phyloP scores from a whole-genome alignment of 2,888 invertebrate species.

The Agonum fuliginosum region DNA sequence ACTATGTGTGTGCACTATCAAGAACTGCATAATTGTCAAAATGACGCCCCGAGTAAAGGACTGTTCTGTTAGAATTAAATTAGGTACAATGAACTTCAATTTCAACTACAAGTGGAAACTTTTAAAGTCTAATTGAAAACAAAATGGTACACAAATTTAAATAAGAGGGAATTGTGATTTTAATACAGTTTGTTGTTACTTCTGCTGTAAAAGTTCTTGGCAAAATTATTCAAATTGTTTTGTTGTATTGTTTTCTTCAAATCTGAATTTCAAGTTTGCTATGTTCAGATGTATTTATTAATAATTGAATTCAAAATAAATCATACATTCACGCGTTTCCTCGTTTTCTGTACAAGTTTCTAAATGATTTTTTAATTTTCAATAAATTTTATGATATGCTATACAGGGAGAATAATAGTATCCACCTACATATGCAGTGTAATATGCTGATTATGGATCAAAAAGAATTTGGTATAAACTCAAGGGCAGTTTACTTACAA shows the following conservation, averaged over 20 bases:
- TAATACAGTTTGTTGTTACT: neutral
- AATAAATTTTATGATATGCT: no score
- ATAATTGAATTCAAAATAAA: no score
- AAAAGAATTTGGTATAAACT: no score
- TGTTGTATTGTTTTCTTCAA: neutral
- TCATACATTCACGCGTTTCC: no score
- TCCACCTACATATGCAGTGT: no score
- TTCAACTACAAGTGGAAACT: neutral
- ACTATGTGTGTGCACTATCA: neutral
- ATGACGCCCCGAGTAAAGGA: conserved; percentile 2
- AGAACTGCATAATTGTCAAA: conserved; percentile 24
- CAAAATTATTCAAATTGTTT: neutral
- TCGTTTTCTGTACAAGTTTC: no score
- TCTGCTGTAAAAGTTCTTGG: conserved; percentile 7
- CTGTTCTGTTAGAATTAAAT: conserved; percentile 1
- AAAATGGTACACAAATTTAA: conserved; percentile 19
- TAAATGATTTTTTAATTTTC: no score
- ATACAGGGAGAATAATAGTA: no score
- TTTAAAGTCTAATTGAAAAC: conserved; percentile 24
- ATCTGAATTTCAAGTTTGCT: neutral
- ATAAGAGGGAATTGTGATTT: conserved; percentile 1
- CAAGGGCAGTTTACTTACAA: no score
- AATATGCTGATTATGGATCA: no score
- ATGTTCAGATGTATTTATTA: no score
- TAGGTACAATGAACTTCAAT: conserved; percentile 35